Evolutionary conservation across 2,888 invertebrate genomes (phyloP), one percentile per base, ranked within the genome.

Genomic region (Lagria hirta): DNA sequence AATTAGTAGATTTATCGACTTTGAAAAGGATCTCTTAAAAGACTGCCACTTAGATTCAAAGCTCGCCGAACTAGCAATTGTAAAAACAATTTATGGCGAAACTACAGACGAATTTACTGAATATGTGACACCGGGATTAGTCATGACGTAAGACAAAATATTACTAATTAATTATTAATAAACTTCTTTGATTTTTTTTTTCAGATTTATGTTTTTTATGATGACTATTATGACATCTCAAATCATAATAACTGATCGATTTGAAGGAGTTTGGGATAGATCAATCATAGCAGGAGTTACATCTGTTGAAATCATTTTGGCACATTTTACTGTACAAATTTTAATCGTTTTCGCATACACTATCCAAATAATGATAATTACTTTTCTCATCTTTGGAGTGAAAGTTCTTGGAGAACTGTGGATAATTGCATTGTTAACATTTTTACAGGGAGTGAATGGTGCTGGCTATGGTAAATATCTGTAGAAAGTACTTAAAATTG

Each of bases 241-340:
- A 1, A 81, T 88, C 12, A 84, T 92, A 64, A 86, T 91, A 49
- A 76, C 84, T 0, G 91, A 91, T 66, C 80, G 86, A 18, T 76
- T 82, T 57, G 89, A 90, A 66, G 91, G 94, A 3, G 81, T 93
- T 49, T 85, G 94, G 84, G 89, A 93, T 66, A 76, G 94, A 45
- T 88, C 87, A 41, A 77, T 89, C 1, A 88, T 92, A 3, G 88
- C 93, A 49, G 92, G 93, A 4, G 90, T 94, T 6, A 81, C 80
- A 22, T 81, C 88, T 0, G 69, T 79, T 20, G 91, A 93, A 75
- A 86, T 94, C 69, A 75, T 93, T 26, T 69, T 86, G 46, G 86
- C 90, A 0, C 93, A 94, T 68, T 79, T 93, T 41, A 61, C 83
- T 7, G 79, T 88, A 13, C 91, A 94, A 69, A 73, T 84, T 13